Evolutionary conservation across 2,797 vertebrate genomes (phyloP).

Genomic region (Paguma larvata): DNA sequence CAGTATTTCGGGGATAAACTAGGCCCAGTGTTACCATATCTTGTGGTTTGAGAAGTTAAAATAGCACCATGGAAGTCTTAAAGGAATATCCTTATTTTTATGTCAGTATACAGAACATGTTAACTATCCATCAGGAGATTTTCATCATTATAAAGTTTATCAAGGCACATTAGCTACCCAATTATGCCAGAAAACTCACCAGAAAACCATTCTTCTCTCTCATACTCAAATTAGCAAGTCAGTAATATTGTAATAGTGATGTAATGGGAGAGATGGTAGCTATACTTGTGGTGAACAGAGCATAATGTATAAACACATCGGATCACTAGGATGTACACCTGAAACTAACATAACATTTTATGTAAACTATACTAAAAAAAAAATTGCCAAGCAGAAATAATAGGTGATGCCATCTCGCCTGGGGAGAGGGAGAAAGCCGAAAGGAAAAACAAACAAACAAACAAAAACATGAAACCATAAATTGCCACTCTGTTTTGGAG

Average conservation of each 20-base stretch:
- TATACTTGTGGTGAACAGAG: neutral
- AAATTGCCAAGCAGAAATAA: neutral
- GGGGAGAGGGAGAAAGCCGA: neutral
- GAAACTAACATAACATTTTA: neutral
- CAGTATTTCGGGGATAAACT: neutral
- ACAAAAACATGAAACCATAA: neutral
- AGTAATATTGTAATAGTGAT: neutral
- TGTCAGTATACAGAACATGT: neutral
- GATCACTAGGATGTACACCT: too few species aligned
- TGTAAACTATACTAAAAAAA: neutral
- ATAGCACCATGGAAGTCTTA: neutral
- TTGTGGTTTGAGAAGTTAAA: neutral
- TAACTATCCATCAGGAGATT: neutral
- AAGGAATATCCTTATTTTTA: neutral
- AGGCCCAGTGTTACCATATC: neutral
- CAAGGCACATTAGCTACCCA: neutral
- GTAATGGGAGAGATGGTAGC: neutral
- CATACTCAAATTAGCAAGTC: neutral
- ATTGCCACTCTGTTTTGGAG: neutral
- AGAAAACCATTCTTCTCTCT: neutral
- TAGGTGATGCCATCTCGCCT: neutral
- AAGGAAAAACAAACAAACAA: too few species aligned
- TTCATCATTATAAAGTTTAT: neutral
- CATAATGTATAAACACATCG: neutral
- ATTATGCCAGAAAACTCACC: neutral